These are phyloP conservation scores for Theristicus caerulescens DNA, from an alignment of 2,113 vertebrate species.

Conservation along the genomic window DNA sequence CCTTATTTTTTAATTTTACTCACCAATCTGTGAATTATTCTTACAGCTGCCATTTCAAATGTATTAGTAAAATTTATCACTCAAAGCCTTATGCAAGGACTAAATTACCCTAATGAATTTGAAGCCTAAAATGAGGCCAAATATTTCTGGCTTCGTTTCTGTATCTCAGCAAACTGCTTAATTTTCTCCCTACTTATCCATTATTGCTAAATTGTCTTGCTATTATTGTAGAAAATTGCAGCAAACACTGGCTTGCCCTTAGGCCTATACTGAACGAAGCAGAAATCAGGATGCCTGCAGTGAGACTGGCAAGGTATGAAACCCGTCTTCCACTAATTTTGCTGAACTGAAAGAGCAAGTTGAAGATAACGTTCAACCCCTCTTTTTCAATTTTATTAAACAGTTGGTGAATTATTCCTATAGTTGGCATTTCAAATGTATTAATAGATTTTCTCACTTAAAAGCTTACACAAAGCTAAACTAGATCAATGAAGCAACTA, in stretches of 20 bases:
- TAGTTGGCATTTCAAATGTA: slow-evolving; percentile 16
- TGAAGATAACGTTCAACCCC: neutral
- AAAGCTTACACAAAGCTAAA: slow-evolving; percentile 34
- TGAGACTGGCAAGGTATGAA: slow-evolving; percentile 48
- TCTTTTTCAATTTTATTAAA: slow-evolving; percentile 23
- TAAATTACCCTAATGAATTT: slow-evolving; percentile 80
- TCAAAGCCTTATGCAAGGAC: slow-evolving; percentile 65
- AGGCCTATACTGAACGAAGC: slow-evolving; percentile 29
- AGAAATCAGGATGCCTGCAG: slow-evolving; percentile 47
- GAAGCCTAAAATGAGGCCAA: slow-evolving; percentile 73
- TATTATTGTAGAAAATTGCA: slow-evolving; percentile 75
- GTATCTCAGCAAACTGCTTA: slow-evolving; percentile 72
- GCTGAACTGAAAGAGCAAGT: neutral
- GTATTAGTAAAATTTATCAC: slow-evolving; percentile 73
- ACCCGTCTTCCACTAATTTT: slow-evolving; percentile 17
- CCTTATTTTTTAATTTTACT: slow-evolving; percentile 69
- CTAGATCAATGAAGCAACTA: slow-evolving; percentile 41
- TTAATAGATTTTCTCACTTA: slow-evolving; percentile 50
- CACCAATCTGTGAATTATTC: slow-evolving; percentile 68
- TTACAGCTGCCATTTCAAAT: slow-evolving; percentile 73
- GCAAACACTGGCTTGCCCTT: slow-evolving; percentile 66
- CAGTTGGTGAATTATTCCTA: neutral
- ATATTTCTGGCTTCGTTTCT: slow-evolving; percentile 76
- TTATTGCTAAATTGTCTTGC: slow-evolving; percentile 75
- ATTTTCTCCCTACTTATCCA: slow-evolving; percentile 77